Base-by-base conservation (phyloP, 2,113 vertebrate species). In the Parus major region DNA sequence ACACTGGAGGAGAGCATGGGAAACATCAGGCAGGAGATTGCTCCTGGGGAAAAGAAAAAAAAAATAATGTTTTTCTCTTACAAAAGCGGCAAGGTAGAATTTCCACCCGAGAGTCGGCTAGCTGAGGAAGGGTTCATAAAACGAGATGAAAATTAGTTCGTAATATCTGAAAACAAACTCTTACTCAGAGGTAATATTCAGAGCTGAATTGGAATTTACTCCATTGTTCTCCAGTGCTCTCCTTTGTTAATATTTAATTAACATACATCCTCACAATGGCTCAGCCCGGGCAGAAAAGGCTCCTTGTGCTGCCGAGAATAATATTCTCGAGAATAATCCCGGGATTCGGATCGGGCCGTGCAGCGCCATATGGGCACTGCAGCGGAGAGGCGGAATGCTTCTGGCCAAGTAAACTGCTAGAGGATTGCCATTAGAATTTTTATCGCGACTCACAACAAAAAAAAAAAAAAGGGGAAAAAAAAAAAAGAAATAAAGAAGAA, bases 231-330 rank as follows among this genome's bases (percentile, higher is more conserved):
- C 81, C 80, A 57, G 84, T 96, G 88, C 91, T 94, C 95, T 97
- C 98, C 99, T 99, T 99, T 99, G 99, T 99, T 99, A 98, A 99
- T 99, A 98, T 98, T 97, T 96, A 98, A 99, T 99, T 99, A 98
- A 98, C 98, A 99, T 98, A 98, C 98, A 98, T 98, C 98, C 98
- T 98, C 98, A 98, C 98, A 98, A 98, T 97, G 98, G 98, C 96
- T 94, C 94, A 87, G 97, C 92, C 93, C 81, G 90, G 57, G 42
- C 72, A 83, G 96, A 91, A 97, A 95, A 85, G 90, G 39, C 50
- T 91, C 65, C 93, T 82, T 52, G 90, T 91, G 96, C 94, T 90
- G 88, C 80, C 71, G 82, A 91, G 83, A 90, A 88, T 91, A 57
- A 86, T 82, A 94, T 95, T 94, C 88, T 50, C 56, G 87, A 78